Evolutionary conservation across 53 echinoderm and acorn worm genomes (phyloP), one percentile per base, ranked within the genome.

Genomic region (Apostichopus leukothele): DNA sequence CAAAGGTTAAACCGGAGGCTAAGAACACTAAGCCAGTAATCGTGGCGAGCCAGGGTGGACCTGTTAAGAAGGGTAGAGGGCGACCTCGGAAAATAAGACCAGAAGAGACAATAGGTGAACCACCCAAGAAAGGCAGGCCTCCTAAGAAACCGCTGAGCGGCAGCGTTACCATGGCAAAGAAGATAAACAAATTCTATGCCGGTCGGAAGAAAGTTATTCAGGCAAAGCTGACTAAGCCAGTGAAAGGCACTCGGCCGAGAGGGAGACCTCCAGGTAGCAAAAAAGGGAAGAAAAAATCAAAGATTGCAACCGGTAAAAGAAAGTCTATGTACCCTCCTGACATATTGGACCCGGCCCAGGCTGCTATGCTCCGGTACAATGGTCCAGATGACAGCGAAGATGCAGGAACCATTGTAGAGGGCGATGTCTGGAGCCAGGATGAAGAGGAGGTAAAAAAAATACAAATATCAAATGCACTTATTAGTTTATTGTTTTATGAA

Each of bases 311-410:
- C 73, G 89, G 93, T 18, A 92, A 96, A 76, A 91, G 83, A 0
- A 91, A 94, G 87, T 91, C 94, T 0, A 87, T 92, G 9, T 94
- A 92, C 89, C 90, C 95, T 12, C 81, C 92, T 4, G 92, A 92
- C 74, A 85, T 92, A 4, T 50, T 86, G 51, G 86, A 86, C 54
- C 86, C 86, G 13, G 83, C 75, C 23, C 83, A 84, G 60, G 76
- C 88, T 52, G 88, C 88, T 7, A 88, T 88, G 88, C 54, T 88
- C 67, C 20, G 88, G 22, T 88, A 88, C 88, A 73, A 57, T 10
- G 77, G 77, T 18, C 60, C 88, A 0, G 88, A 88, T 21, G 88
- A 88, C 22, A 88, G 88, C 10, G 86, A 86, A 73, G 86, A 86
- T 86, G 86, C 86, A 51, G 74, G 88, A 19, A 88, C 77, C 77